Evolutionary conservation across 2,888 invertebrate species (phyloP).

Genomic region (Polia nebulosa): DNA sequence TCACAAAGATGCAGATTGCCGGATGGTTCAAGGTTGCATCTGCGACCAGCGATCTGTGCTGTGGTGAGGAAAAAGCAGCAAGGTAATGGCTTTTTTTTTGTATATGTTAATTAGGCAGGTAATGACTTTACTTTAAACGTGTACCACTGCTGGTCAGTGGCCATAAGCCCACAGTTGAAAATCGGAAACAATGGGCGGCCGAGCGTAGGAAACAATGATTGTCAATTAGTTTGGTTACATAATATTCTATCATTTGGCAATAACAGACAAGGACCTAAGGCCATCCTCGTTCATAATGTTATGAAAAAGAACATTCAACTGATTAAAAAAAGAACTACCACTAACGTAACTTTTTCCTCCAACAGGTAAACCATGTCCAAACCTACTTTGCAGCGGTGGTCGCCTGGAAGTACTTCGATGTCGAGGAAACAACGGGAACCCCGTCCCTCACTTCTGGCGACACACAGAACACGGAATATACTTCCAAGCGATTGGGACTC

Average conservation of each 20-base stretch:
- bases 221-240: neutral
- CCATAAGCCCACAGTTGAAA: no score
- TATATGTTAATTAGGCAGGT: constrained; percentile 30
- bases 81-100: constrained; percentile 89
- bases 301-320: neutral
- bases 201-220: neutral
- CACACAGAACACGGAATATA: constrained; percentile 98
- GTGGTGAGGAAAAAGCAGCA: constrained; percentile 98
- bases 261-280: neutral
- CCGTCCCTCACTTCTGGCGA: constrained; percentile 99
- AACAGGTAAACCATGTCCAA: constrained; percentile 97
- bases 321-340: neutral
- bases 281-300: neutral
- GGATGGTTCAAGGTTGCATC: constrained; percentile 89
- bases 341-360: neutral
- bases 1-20: constrained; percentile 95
- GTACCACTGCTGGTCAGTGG: no score
- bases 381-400: constrained; percentile 95
- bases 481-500: constrained; percentile 99
- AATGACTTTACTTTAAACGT: constrained; percentile 1
- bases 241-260: neutral
- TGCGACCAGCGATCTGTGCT: constrained; percentile 99
- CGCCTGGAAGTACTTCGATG: constrained; percentile 97
- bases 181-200: no score
- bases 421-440: constrained; percentile 98